These are phyloP conservation scores for Sebastes taczanowskii DNA, from an alignment of 2,797 vertebrate species.

Conservation along the genomic window DNA sequence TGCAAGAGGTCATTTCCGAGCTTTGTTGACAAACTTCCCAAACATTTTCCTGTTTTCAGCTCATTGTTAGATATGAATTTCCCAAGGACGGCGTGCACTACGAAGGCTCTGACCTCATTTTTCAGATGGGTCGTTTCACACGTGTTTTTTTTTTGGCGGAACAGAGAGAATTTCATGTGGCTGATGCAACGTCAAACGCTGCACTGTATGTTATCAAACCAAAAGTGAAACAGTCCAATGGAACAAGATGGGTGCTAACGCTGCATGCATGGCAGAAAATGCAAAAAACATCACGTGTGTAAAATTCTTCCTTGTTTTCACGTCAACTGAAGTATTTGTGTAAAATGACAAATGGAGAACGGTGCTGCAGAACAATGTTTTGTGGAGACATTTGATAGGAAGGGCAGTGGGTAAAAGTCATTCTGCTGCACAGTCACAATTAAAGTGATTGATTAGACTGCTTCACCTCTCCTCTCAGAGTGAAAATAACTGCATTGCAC, in stretches of 20 bases:
- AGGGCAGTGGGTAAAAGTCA: slow-evolving; percentile 1
- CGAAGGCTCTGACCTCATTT: slow-evolving; percentile 41
- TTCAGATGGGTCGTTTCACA: slow-evolving; percentile 23
- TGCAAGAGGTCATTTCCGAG: slow-evolving; percentile 67
- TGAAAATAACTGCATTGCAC: slow-evolving; percentile 33
- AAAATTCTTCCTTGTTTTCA: background rate
- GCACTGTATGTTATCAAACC: background rate
- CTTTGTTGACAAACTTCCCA: slow-evolving; percentile 79
- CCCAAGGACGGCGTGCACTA: slow-evolving; percentile 37
- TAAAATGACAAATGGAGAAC: slow-evolving; percentile 16
- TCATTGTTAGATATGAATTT: slow-evolving; percentile 61
- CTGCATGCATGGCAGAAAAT: background rate
- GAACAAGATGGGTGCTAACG: background rate
- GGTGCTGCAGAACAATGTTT: slow-evolving; percentile 8
- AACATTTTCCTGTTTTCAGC: slow-evolving; percentile 71
- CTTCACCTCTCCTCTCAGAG: background rate
- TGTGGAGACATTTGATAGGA: slow-evolving; percentile 21
- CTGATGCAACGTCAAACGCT: background rate
- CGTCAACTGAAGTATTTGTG: background rate
- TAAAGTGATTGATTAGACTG: slow-evolving; percentile 42
- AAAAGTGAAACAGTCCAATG: background rate
- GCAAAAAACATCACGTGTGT: background rate
- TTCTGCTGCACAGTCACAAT: slow-evolving; percentile 31
- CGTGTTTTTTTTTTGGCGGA: background rate
- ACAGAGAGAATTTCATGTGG: background rate